These are phyloP conservation scores for Mormyrus lacerda DNA, from an alignment of 2,113 vertebrate genomes.

Conservation along the genomic window DNA sequence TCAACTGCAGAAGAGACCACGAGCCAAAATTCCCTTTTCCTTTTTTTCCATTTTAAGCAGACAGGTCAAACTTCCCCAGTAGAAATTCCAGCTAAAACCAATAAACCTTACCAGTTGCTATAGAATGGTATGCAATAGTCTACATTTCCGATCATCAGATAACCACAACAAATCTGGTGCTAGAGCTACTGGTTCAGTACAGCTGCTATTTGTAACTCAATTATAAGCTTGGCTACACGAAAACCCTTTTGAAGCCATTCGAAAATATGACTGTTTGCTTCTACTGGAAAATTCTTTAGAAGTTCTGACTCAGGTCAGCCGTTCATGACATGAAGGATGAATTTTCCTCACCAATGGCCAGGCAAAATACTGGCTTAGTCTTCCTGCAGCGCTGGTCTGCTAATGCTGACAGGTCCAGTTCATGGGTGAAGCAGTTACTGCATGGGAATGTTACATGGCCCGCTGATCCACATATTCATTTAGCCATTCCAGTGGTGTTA, in stretches of 20 bases:
- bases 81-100: background rate
- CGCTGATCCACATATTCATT: background rate
- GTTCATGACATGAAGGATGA: background rate
- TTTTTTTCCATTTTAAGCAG: background rate
- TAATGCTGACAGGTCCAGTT: background rate
- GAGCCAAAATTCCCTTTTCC: background rate
- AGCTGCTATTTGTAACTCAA: background rate
- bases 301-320: background rate
- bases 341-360: background rate
- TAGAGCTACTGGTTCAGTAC: background rate
- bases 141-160: background rate
- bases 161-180: background rate
- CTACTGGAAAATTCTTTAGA: background rate
- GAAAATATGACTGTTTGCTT: background rate
- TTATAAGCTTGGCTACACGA: background rate
- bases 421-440: background rate
- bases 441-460: background rate
- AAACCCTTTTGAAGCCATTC: background rate
- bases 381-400: background rate
- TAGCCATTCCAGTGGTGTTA: background rate
- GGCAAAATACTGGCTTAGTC: background rate
- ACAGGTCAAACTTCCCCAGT: background rate
- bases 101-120: background rate
- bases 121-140: background rate
- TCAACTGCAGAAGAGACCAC: background rate